Base-by-base conservation (phyloP, 2,113 vertebrate genomes). In the Phainopepla nitens region DNA sequence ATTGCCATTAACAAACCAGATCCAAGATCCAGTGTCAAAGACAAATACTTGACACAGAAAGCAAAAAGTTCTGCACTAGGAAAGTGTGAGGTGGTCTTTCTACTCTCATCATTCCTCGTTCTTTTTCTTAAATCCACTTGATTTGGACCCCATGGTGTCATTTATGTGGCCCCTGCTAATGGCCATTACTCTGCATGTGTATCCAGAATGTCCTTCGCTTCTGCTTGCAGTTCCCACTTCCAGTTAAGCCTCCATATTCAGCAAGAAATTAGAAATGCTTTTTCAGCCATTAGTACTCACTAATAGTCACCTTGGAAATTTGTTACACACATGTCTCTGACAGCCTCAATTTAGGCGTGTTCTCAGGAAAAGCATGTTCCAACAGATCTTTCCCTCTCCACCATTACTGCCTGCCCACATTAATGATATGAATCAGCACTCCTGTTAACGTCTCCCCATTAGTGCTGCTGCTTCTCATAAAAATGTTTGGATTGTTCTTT, bases 281-380 rank as follows among this genome's bases (percentile, higher is more conserved):
- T 95, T 76, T 88, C 72, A 96, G 70, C 85, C 90, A 75, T 82
- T 94, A 93, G 61, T 94, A 92, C 82, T 94, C 85, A 87, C 82
- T 93, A 95, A 79, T 56, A 94, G 85, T 93, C 85, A 65, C 65
- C 61, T 47, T 93, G 53, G 73, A 94, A 96, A 95, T 94, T 65
- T 78, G 73, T 87, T 93, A 91, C 87, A 93, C 84, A 83, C 77
- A 58, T 66, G 79, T 85, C 66, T 95, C 90, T 60, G 42, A 80
- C 92, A 96, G 90, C 62, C 75, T 90, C 92, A 91, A 93, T 93
- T 92, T 82, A 88, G 88, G 90, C 49, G 33, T 72, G 50, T 60
- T 94, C 90, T 92, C 90, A 80, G 64, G 82, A 90, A 76, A 95
- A 80, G 61, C 96, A 14, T 92, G 92, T 92, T 93, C 79, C 62